Conservation (phyloP, 2,113 vertebrate genomes). For the Ciconia stormi region DNA sequence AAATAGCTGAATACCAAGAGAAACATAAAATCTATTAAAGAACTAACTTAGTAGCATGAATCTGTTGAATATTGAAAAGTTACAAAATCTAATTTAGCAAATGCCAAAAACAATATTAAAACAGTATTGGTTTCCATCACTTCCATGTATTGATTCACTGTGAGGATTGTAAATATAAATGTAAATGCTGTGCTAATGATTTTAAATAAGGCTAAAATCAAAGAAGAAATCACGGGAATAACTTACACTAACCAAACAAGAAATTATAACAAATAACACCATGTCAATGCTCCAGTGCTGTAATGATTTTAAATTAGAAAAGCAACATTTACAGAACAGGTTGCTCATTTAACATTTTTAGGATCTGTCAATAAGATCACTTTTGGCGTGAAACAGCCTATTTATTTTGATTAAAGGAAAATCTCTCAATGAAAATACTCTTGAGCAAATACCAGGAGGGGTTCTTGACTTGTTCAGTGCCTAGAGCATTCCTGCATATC, state of each 20-base stretch:
- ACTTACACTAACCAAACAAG: conserved; percentile 66
- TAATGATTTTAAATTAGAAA: conserved; percentile 80
- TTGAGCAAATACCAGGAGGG: conserved; percentile 1
- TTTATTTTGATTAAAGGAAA: conserved; percentile 75
- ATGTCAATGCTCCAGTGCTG: conserved; percentile 44
- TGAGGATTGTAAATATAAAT: conserved; percentile 40
- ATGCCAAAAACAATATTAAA: conserved; percentile 19
- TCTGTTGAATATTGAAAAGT: conserved; percentile 14
- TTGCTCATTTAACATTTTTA: conserved; percentile 78
- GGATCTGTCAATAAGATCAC: conserved; percentile 70
- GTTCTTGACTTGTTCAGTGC: conserved; percentile 30
- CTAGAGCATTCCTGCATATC: neutral
- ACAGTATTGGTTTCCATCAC: neutral
- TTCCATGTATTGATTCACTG: neutral
- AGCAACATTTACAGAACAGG: conserved; percentile 58
- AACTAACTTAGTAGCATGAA: neutral
- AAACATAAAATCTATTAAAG: neutral
- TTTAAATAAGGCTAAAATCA: conserved; percentile 71
- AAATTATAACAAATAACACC: conserved; percentile 77
- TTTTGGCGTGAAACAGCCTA: conserved; percentile 60
- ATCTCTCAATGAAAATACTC: conserved; percentile 40
- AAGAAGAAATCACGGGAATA: conserved; percentile 60
- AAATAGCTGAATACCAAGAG: neutral
- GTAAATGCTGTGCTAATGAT: conserved; percentile 58
- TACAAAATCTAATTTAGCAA: neutral